Conservation (phyloP, 2,888 invertebrate species). For the Sisyra terminalis region DNA sequence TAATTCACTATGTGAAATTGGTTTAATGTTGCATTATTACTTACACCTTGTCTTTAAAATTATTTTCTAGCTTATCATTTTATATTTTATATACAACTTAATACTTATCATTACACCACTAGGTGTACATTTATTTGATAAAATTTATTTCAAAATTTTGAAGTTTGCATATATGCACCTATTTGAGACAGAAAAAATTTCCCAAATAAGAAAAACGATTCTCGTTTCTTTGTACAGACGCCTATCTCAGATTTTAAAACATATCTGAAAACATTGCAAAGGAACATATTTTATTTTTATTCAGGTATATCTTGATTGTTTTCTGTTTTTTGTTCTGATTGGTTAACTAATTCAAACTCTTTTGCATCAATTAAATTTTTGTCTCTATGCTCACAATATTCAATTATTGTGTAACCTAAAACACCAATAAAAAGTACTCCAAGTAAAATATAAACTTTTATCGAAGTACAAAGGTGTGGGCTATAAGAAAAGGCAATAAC, state of each 20-base stretch:
- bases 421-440: constrained; percentile 54
- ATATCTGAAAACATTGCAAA: too few relatives aligned
- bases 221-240: too few relatives aligned
- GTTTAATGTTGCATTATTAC: background rate
- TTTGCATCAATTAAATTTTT: constrained; percentile 9
- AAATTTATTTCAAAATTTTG: too few relatives aligned
- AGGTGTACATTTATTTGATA: too few relatives aligned
- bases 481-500: constrained; percentile 71
- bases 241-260: too few relatives aligned
- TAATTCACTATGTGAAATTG: background rate
- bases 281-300: too few relatives aligned
- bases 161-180: too few relatives aligned
- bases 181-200: too few relatives aligned
- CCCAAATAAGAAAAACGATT: too few relatives aligned
- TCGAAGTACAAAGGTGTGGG: constrained; percentile 54
- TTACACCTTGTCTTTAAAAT: background rate
- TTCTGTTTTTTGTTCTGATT: constrained; percentile 1
- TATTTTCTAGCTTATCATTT: background rate
- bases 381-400: constrained; percentile 29
- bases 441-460: constrained; percentile 53
- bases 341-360: constrained; percentile 12
- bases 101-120: too few relatives aligned
- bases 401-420: constrained; percentile 53
- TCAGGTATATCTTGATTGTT: too few relatives aligned
- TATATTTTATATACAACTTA: background rate